Evolutionary conservation across 1,140 invertebrate genomes (phyloP).

Genomic region (Neodiprion fabricii): DNA sequence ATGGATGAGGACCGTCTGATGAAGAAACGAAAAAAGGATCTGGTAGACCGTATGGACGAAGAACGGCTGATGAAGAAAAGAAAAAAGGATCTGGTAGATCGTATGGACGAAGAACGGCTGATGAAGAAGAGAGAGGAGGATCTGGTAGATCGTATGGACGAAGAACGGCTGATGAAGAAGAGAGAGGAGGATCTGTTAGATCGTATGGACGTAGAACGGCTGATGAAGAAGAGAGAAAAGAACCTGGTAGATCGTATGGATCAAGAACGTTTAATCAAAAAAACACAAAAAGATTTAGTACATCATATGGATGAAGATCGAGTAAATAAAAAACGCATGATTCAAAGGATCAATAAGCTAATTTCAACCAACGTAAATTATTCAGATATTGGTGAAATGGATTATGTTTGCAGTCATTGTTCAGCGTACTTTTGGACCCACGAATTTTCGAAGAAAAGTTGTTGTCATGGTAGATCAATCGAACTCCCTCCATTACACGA

Average conservation of each 20-base stretch:
- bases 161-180: not conserved
- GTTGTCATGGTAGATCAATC: slow-evolving; percentile 28
- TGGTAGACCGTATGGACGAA: not conserved
- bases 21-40: not conserved
- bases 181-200: not conserved
- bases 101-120: not conserved
- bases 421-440: slow-evolving; percentile 23
- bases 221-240: not conserved
- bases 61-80: not conserved
- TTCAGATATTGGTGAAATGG: slow-evolving; percentile 21
- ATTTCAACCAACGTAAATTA: not conserved
- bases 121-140: not conserved
- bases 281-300: not conserved
- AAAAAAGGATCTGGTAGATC: not conserved
- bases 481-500: slow-evolving; percentile 14
- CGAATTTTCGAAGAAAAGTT: slow-evolving; percentile 27
- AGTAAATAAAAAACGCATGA: not conserved
- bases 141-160: not conserved
- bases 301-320: not conserved
- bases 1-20: too few species aligned
- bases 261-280: not conserved
- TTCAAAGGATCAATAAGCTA: not conserved
- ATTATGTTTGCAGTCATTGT: slow-evolving; percentile 25
- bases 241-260: not conserved
- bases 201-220: not conserved